Evolutionary conservation across 2,113 vertebrate genomes (phyloP), one percentile per base, ranked within the genome.

Genomic region (Chionomys nivalis): DNA sequence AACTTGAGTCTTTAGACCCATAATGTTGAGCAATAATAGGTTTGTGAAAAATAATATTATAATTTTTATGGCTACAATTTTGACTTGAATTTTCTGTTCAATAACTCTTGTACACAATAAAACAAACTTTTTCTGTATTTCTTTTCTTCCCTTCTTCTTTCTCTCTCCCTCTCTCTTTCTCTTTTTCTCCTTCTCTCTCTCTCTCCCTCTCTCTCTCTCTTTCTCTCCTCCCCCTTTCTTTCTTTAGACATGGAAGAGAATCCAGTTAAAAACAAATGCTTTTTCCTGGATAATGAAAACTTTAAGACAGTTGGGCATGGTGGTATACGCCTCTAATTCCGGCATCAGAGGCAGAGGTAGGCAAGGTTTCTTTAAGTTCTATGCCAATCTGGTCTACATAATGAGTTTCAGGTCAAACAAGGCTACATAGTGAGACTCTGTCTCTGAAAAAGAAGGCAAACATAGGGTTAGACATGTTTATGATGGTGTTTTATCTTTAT

Each of bases 71-170:
- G 77, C 92, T 97, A 83, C 19, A 82, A 87, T 94, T 91, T 24
- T 92, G 77, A 89, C 77, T 97, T 70, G 90, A 61, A 92, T 97
- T 92, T 95, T 97, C 39, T 87, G 58, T 78, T 68, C 33, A 93
- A 79, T 97, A 97, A 92, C 91, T 88, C 49, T 81, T 96, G 0
- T 87, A 96, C 96, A 97, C 78, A 92, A 97, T 96, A 65, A 87
- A 96, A 90, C 87, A 97, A 96, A 88, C 91, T 21, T 26, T 65
- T 65, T 26, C 31, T 68, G 4, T 33, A 4, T 66, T 31, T 16
- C 66, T 94, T 93, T 68, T 31, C 23, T 24, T 68, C 5, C 1
- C 0, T 33, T 13, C 0, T 5, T 68, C 31, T 36, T 6, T 72
- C 17, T 19, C 14, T n/a, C 33, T 16, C 87, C 23, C 52, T n/a